Evolutionary conservation across 2,888 invertebrate genomes (phyloP), one percentile per base, ranked within the genome.

Genomic region (Harpalus rubripes): DNA sequence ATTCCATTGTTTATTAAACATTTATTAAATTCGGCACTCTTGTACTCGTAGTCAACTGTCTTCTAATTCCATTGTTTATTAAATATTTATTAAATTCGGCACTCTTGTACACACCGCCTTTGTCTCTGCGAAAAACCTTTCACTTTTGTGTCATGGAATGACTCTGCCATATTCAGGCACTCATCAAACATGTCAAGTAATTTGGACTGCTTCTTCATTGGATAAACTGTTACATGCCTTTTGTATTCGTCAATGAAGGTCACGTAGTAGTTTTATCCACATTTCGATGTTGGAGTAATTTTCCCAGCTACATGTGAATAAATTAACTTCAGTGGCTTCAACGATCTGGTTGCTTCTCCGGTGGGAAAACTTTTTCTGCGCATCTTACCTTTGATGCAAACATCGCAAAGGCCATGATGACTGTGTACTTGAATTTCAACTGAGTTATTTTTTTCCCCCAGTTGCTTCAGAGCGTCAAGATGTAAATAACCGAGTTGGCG

Each of bases 351-450:
- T n/a, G n/a, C n/a, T n/a, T n/a, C n/a, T n/a, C n/a, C n/a, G n/a
- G n/a, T n/a, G n/a, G n/a, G n/a, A n/a, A 65, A 65, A 18, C 32
- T 32, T 16, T 44, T 76, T 12, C 52, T 39, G 16, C 16, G 44
- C 22, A 76, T 7, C 52, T 76, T 76, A 15, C 76, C 76, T 41
- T 76, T 22, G 22, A 10, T 16, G 56, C 76, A 44, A 22, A 76
- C 15, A 26, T 10, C 39, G 74, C 74, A 74, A 16, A 12, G 4
- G 3, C 39, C 39, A n/a, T 18, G 8, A 18, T 22, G 16, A 7
- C 6, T 22, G 18, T 22, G 1, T 22, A 16, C 22, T 61, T 16
- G 61, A 18, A 22, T 22, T 1, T 61, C 7, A 18, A 16, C 22
- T 22, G 12, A 18, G 8, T 61, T 61, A 16, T 16, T 22, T 22